phyloP scores from a whole-genome alignment of 1,140 invertebrate genomes.

The Ips nitidus region DNA sequence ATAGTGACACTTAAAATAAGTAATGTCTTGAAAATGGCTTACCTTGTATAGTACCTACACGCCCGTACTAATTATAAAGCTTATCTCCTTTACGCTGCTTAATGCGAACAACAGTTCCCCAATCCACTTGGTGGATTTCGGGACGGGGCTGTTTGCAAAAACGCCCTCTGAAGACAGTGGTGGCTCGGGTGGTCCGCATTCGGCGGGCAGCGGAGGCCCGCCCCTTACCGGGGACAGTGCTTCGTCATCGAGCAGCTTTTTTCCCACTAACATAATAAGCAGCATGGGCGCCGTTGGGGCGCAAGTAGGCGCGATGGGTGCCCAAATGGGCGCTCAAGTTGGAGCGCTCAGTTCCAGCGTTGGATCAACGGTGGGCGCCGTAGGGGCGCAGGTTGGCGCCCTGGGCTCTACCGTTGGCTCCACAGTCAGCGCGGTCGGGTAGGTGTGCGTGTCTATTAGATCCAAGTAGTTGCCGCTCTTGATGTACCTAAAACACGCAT shows the following conservation, averaged over 20 bases:
- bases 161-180: conserved; percentile 81
- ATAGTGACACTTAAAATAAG: no score
- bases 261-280: conserved; percentile 51
- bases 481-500: conserved; percentile 5
- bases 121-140: conserved; percentile 87
- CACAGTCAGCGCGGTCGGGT: conserved; percentile 49
- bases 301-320: conserved; percentile 46
- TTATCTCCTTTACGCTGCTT: conserved; percentile 12
- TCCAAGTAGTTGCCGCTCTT: neutral
- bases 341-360: conserved; percentile 46
- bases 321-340: conserved; percentile 45
- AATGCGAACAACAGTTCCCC: conserved; percentile 65
- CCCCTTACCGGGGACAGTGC: conserved; percentile 56
- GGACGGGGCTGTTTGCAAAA: conserved; percentile 83
- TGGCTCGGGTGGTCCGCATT: conserved; percentile 51
- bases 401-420: conserved; percentile 47
- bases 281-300: conserved; percentile 48
- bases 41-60: no score
- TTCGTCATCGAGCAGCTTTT: conserved; percentile 46
- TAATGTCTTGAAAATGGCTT: no score
- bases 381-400: conserved; percentile 48
- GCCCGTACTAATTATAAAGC: conserved; percentile 21
- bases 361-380: conserved; percentile 46
- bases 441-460: conserved; percentile 43
- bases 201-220: conserved; percentile 52